Base-by-base conservation (phyloP, 2,113 vertebrate genomes). In the Riparia riparia region DNA sequence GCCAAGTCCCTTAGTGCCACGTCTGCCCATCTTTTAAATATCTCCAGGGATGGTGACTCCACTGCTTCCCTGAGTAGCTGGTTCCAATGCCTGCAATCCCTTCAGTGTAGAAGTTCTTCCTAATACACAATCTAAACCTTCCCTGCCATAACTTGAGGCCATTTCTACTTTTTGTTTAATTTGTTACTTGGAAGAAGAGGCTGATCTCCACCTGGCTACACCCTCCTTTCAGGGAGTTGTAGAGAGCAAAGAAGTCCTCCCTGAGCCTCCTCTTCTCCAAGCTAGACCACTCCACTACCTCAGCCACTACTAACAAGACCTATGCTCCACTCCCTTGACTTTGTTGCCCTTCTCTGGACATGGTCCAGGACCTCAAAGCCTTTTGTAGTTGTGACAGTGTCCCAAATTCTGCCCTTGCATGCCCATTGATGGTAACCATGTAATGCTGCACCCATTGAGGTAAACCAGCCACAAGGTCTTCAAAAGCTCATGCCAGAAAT, bases 381-480 rank as follows among this genome's bases (percentile, higher is more conserved):
- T n/a, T 86, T 60, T 57, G 11, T 47, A 71, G 25, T 82, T 80
- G 32, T 22, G 12, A 6, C 39, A 31, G 0, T 73, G 34, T 32
- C 34, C 22, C 49, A 82, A 6, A 54, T 61, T 80, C 21, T 77
- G 22, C 29, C 58, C 9, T 77, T 88, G 25, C 2, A 2, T 79
- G 17, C 22, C 47, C 22, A 86, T 61, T 56, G 16, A 12, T 66
- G 53, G 6, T 70, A 1, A 1, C 45, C 25, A 14, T 0, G 0
- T 86, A 60, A 31, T 49, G 17, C 12, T 1, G 1, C 14, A 32
- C 45, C 31, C 28, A n/a, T 34, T 86, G 51, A 78, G 12, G 21
- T 89, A 58, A 83, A 56, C 12, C 21, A 77, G 18, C 32, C 29
- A 18, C 22, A 39, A 60, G 4, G 12, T 87, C 66, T 79, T 79